Conservation (phyloP, 2,113 vertebrate genomes). For the Apaloderma vittatum region DNA sequence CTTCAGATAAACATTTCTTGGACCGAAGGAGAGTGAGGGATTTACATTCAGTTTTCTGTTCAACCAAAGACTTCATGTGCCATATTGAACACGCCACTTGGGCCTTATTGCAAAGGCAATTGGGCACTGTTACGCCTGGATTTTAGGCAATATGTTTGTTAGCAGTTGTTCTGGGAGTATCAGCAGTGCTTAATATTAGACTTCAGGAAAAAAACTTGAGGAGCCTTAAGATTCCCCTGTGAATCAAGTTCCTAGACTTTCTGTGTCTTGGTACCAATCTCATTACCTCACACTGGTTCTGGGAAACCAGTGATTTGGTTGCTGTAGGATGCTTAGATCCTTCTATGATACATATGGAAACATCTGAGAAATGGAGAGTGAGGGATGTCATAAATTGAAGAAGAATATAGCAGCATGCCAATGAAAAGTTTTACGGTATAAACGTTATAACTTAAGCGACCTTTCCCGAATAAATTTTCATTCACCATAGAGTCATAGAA, state of each 20-base stretch:
- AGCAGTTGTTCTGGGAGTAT: background rate
- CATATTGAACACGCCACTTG: fast-evolving
- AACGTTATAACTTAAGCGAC: background rate
- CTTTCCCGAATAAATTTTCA: background rate
- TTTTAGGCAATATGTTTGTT: background rate
- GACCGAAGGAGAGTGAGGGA: background rate
- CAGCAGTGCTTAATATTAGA: background rate
- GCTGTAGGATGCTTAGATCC: background rate
- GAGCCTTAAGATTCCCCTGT: background rate
- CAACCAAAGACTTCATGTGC: fast-evolving
- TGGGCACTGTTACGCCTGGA: background rate
- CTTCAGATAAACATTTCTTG: background rate
- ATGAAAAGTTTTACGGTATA: background rate
- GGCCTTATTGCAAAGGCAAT: background rate
- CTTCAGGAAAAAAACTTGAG: background rate
- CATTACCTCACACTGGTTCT: background rate
- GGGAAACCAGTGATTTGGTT: background rate
- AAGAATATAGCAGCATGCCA: background rate
- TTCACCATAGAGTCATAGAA: background rate
- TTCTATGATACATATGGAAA: background rate
- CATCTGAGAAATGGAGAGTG: background rate
- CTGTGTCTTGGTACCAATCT: background rate
- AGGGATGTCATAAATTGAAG: background rate
- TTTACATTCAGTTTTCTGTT: background rate
- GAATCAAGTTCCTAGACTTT: background rate